Percentiles rank a stretch among this genome's conserved stretches.
These are phyloP conservation scores for Acanthosoma haemorrhoidale DNA, from an alignment of 2,888 invertebrate species.

Conservation along the genomic window DNA sequence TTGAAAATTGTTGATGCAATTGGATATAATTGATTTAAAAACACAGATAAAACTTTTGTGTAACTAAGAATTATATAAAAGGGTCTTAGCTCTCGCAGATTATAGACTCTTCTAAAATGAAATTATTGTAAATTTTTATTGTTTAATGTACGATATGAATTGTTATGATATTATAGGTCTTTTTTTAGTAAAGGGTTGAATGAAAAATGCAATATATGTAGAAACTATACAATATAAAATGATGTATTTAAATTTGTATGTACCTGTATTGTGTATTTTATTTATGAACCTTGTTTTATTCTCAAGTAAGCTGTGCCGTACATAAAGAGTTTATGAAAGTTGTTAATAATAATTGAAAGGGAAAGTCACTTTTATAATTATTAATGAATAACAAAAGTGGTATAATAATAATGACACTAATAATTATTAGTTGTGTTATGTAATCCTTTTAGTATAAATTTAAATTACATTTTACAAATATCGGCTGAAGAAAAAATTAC, in stretches of 20 bases:
- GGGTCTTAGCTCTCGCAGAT: neutral
- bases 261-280: neutral
- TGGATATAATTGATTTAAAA: neutral
- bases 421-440: too few relatives aligned
- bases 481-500: too few relatives aligned
- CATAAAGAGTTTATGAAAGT: too few relatives aligned
- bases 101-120: constrained; percentile 11
- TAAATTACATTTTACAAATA: too few relatives aligned
- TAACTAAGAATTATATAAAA: neutral
- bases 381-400: too few relatives aligned
- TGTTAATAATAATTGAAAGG: too few relatives aligned
- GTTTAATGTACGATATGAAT: constrained; percentile 25
- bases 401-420: too few relatives aligned
- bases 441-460: too few relatives aligned
- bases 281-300: neutral
- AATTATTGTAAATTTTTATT: constrained; percentile 28
- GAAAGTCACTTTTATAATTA: too few relatives aligned
- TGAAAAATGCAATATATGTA: constrained; percentile 24
- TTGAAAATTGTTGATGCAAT: neutral
- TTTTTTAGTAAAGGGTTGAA: constrained; percentile 25
- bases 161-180: constrained; percentile 27
- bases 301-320: too few relatives aligned
- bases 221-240: constrained; percentile 26
- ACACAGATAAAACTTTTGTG: neutral
- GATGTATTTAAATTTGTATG: constrained; percentile 27